A percentile compares a stretch with the other conserved stretches of the same genome.
Conservation (phyloP, 2,113 vertebrate genomes). For the Strix aluco region DNA sequence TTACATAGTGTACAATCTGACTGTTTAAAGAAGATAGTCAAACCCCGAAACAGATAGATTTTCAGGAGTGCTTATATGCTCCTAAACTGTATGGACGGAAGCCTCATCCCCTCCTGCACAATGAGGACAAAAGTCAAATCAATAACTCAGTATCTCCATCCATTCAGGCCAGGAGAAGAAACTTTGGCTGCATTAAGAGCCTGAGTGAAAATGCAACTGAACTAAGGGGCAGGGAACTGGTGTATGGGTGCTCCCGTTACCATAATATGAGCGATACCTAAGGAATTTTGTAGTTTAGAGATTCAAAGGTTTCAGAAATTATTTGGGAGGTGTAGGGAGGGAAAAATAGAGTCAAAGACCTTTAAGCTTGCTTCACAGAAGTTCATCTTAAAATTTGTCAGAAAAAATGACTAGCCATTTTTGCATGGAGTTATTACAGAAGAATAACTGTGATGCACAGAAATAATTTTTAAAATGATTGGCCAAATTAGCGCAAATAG, state of each 20-base stretch:
- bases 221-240: not conserved
- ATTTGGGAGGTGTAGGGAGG: not conserved
- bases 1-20: not conserved
- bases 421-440: not conserved
- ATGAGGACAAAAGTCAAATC: not conserved
- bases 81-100: too few relatives aligned
- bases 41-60: not conserved
- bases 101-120: not conserved
- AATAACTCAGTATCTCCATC: not conserved
- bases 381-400: not conserved
- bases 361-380: not conserved
- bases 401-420: not conserved
- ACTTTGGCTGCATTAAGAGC: too few relatives aligned
- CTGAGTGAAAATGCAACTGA: not conserved
- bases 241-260: not conserved
- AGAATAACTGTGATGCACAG: not conserved
- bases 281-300: not conserved
- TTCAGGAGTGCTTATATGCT: not conserved
- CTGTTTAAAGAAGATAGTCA: not conserved
- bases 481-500: not conserved
- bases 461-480: not conserved
- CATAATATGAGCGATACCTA: not conserved
- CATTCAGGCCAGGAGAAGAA: not conserved
- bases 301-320: not conserved
- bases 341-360: not conserved